These are phyloP conservation scores for Cryptotermes secundus DNA, from an alignment of 1,140 invertebrate species.

Conservation along the genomic window DNA sequence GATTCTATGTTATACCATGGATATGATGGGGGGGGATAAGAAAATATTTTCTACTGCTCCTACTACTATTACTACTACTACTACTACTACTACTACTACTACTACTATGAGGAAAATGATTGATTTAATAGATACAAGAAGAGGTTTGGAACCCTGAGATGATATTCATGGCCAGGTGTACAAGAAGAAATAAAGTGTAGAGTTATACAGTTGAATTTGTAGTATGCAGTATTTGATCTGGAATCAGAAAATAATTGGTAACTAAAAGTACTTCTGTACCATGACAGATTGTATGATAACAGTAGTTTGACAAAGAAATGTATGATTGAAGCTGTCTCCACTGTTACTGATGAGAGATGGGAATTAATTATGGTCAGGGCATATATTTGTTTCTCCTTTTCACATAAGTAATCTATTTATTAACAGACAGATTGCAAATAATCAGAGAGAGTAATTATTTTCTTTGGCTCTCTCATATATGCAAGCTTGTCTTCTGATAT, in stretches of 20 bases:
- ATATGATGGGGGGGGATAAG: too few species aligned
- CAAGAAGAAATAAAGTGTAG: not conserved
- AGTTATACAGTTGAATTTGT: not conserved
- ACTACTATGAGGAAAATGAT: not conserved
- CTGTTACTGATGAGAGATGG: not conserved
- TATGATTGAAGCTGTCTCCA: not conserved
- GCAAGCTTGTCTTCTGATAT: not conserved
- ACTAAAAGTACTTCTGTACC: not conserved
- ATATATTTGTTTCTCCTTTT: not conserved
- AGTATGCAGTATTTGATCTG: not conserved
- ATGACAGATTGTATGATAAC: too few species aligned
- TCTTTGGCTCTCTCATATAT: constrained; percentile 12
- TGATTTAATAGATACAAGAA: not conserved
- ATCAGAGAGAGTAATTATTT: not conserved
- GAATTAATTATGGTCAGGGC: not conserved
- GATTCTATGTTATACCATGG: not conserved
- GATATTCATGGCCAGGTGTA: not conserved
- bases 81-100: too few species aligned
- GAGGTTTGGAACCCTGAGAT: not conserved
- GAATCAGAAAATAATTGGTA: too few species aligned
- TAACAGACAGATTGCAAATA: not conserved
- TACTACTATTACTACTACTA: too few species aligned
- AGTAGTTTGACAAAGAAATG: not conserved
- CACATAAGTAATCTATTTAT: not conserved
- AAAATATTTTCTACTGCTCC: too few species aligned